phyloP scores from a whole-genome alignment of 2,113 vertebrate genomes.

The Phycodurus eques region DNA sequence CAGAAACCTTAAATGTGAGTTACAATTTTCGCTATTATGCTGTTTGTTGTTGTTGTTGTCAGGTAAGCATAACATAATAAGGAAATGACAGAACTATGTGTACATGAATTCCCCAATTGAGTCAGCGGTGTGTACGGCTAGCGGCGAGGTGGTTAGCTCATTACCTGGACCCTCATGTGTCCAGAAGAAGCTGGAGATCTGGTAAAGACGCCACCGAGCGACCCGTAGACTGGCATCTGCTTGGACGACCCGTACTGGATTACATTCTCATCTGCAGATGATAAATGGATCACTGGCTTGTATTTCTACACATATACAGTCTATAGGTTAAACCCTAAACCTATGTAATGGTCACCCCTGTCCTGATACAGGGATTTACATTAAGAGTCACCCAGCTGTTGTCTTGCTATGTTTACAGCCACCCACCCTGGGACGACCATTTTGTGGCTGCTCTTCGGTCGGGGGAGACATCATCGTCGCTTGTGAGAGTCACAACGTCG shows the following conservation, averaged over 20 bases:
- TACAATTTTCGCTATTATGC: too few relatives aligned
- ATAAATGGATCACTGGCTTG: slow-evolving; percentile 43
- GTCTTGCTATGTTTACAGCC: background rate
- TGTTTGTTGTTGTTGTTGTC: too few relatives aligned
- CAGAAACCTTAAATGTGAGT: too few relatives aligned
- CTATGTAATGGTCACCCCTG: background rate
- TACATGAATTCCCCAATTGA: too few relatives aligned
- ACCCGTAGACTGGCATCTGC: slow-evolving; percentile 77
- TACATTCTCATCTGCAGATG: slow-evolving; percentile 78
- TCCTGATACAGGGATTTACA: slow-evolving; percentile 33
- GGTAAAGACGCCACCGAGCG: slow-evolving; percentile 80
- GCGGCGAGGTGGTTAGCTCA: background rate
- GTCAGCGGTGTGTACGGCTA: too few relatives aligned
- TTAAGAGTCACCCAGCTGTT: slow-evolving; percentile 42
- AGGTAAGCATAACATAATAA: too few relatives aligned
- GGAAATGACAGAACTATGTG: too few relatives aligned
- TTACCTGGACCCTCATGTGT: slow-evolving; percentile 75
- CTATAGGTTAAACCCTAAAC: slow-evolving; percentile 47
- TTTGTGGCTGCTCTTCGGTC: slow-evolving; percentile 45
- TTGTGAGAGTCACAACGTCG: slow-evolving; percentile 50
- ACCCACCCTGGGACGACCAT: slow-evolving; percentile 56
- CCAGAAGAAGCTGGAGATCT: slow-evolving; percentile 71
- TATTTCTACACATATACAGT: slow-evolving; percentile 36
- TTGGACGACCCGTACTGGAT: slow-evolving; percentile 76
- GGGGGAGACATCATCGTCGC: slow-evolving; percentile 45